These are phyloP conservation scores for Ectobius pallidus DNA, from an alignment of 2,888 invertebrate species.

Conservation along the genomic window DNA sequence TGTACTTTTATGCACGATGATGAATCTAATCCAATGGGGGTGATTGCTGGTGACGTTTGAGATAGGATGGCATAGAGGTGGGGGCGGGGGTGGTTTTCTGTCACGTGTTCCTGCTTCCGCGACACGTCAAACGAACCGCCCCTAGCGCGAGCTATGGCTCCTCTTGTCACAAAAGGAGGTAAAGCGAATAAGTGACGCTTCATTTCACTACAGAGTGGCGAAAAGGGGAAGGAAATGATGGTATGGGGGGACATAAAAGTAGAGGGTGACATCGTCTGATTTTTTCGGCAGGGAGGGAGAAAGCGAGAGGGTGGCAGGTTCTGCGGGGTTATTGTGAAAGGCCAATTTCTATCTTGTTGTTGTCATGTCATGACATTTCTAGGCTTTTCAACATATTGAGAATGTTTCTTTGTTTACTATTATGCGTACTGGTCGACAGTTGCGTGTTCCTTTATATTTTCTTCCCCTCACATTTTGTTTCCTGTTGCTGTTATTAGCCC, in stretches of 20 bases:
- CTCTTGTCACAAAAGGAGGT: constrained; percentile 36
- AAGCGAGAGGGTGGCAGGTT: background rate
- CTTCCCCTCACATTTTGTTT: too few relatives aligned
- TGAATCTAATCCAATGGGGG: constrained; percentile 30
- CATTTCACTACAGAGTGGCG: constrained; percentile 40
- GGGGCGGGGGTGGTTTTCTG: constrained; percentile 34
- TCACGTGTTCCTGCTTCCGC: constrained; percentile 34
- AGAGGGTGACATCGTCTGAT: constrained; percentile 14
- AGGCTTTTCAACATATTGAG: background rate
- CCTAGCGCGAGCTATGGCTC: constrained; percentile 1
- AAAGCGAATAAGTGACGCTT: constrained; percentile 42
- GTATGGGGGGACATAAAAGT: constrained; percentile 17
- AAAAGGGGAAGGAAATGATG: constrained; percentile 35
- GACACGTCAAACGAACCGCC: constrained; percentile 36
- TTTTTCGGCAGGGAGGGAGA: background rate
- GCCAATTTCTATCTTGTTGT: constrained; percentile 11
- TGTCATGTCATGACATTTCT: constrained; percentile 8
- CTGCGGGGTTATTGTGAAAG: background rate
- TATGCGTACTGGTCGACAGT: too few relatives aligned
- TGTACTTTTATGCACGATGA: constrained; percentile 23
- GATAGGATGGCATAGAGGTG: constrained; percentile 28
- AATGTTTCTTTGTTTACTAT: constrained; percentile 1
- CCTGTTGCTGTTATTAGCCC: too few relatives aligned
- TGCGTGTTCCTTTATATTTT: too few relatives aligned
- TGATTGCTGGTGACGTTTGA: constrained; percentile 37